Conservation (phyloP, 2,113 vertebrate species). For the Zosterops borbonicus region DNA sequence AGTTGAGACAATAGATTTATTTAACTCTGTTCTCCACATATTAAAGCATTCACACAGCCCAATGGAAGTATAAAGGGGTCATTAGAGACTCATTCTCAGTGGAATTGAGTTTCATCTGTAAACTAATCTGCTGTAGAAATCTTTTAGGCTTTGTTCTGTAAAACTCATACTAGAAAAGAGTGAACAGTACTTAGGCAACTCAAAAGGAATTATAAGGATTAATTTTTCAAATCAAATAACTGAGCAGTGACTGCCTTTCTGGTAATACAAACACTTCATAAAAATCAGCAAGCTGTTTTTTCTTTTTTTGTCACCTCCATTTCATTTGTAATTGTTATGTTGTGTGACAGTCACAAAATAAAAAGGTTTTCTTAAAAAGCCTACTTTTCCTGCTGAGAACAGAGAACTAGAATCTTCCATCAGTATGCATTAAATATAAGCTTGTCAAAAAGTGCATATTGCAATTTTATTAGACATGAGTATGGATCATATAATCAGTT, state of each 20-base stretch:
- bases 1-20: slow-evolving; percentile 70
- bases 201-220: slow-evolving; percentile 66
- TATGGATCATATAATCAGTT: slow-evolving; percentile 65
- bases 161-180: slow-evolving; percentile 50
- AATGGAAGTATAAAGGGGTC: slow-evolving; percentile 64
- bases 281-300: slow-evolving; percentile 43
- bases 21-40: slow-evolving; percentile 68
- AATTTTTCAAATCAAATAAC: slow-evolving; percentile 68
- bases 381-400: slow-evolving; percentile 50
- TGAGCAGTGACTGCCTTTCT: slow-evolving; percentile 30
- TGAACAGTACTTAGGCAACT: slow-evolving; percentile 56
- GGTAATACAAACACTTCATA: slow-evolving; percentile 47
- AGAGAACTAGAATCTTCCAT: slow-evolving; percentile 62
- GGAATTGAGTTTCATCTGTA: slow-evolving; percentile 60
- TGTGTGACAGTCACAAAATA: slow-evolving; percentile 61
- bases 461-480: slow-evolving; percentile 59
- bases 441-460: slow-evolving; percentile 62
- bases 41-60: slow-evolving; percentile 59
- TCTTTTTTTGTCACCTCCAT: slow-evolving; percentile 31
- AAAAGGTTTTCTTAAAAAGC: slow-evolving; percentile 55
- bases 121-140: slow-evolving; percentile 64
- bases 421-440: slow-evolving; percentile 62
- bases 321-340: slow-evolving; percentile 67
- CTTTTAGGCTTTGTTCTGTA: slow-evolving; percentile 67
- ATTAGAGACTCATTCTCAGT: slow-evolving; percentile 65